A percentile compares a stretch with the other conserved stretches of the same genome.
phyloP scores from a whole-genome alignment of 2,113 vertebrate genomes.

The Pipa parva region DNA sequence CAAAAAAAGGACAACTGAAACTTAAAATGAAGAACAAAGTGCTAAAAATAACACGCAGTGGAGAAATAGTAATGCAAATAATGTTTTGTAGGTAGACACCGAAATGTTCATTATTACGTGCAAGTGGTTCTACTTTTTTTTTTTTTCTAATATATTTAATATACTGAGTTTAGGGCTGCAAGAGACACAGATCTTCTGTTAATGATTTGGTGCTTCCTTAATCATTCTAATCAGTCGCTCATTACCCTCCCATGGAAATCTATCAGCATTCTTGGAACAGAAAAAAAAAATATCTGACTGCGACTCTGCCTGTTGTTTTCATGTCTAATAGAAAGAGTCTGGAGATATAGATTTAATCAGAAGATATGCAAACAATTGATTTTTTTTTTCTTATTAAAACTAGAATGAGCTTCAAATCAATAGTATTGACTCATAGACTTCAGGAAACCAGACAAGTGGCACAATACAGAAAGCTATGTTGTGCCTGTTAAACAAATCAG shows the following conservation, averaged over 20 bases:
- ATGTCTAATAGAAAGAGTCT: not conserved
- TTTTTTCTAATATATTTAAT: conserved; percentile 4
- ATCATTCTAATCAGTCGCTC: conserved; percentile 49
- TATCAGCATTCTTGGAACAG: conserved; percentile 46
- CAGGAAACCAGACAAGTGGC: conserved; percentile 13
- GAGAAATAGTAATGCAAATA: no score
- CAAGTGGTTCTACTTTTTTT: not conserved
- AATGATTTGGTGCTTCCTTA: conserved; percentile 34
- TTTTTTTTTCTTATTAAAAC: conserved; percentile 36
- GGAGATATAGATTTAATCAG: conserved; percentile 40
- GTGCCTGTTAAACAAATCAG: no score
- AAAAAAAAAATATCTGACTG: conserved; percentile 16
- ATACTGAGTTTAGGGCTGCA: conserved; percentile 5
- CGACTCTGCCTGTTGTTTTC: conserved; percentile 42
- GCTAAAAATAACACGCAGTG: no score
- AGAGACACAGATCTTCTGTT: not conserved
- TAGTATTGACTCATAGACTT: conserved; percentile 34
- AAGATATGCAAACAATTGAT: conserved; percentile 36
- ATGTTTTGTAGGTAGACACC: no score
- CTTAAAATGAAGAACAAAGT: no score
- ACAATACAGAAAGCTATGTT: conserved; percentile 35
- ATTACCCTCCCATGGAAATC: conserved; percentile 42
- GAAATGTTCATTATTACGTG: no score
- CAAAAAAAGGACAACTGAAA: no score
- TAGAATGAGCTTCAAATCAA: conserved; percentile 30